Conservation (phyloP, 2,113 vertebrate genomes). For the Hypanus sabinus region DNA sequence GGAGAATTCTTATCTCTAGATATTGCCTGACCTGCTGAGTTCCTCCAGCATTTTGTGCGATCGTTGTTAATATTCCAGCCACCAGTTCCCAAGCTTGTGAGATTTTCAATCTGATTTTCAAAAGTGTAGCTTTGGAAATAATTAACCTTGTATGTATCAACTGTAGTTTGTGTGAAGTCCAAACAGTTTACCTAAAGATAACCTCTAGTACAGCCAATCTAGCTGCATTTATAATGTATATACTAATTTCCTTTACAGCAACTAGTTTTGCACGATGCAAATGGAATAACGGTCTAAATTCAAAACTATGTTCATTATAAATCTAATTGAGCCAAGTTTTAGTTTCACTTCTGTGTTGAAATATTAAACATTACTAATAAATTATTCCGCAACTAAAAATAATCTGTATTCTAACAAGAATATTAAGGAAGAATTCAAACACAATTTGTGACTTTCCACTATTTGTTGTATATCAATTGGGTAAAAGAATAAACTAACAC, state of each 20-base stretch:
- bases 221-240: not conserved
- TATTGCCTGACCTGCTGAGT: no score
- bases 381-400: not conserved
- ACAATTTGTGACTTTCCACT: no score
- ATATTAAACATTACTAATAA: not conserved
- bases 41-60: no score
- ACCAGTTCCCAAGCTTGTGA: not conserved
- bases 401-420: not conserved
- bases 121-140: not conserved
- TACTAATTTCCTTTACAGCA: not conserved
- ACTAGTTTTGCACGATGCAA: not conserved
- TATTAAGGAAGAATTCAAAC: not conserved
- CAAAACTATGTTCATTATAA: not conserved
- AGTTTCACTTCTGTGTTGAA: not conserved
- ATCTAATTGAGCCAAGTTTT: not conserved
- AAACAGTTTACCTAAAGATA: not conserved
- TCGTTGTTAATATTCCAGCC: not conserved
- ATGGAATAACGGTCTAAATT: not conserved
- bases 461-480: not conserved
- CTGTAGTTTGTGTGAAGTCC: not conserved
- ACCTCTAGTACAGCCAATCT: not conserved
- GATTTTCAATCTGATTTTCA: not conserved
- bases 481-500: not conserved
- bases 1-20: no score
- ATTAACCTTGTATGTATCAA: not conserved